Evolutionary conservation across 2,888 invertebrate species (phyloP).

Genomic region (Trissolcus japonicus): DNA sequence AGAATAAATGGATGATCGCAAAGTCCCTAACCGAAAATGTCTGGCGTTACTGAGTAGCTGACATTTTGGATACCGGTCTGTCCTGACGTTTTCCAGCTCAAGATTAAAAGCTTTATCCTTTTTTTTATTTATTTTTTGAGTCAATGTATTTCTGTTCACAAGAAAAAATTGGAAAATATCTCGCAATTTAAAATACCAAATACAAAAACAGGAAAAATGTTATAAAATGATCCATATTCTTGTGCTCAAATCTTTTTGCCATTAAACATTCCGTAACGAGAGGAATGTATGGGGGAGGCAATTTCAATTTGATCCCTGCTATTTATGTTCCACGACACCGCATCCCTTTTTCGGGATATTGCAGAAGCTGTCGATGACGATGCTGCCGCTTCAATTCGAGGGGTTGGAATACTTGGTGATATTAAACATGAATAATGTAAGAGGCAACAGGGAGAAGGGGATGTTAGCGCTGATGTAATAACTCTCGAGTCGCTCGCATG

Average conservation of each 20-base stretch:
- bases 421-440: constrained; percentile 76
- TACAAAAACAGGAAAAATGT: no score
- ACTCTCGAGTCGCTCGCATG: constrained; percentile 29
- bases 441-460: constrained; percentile 59
- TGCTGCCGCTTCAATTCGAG: constrained; percentile 64
- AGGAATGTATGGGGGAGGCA: constrained; percentile 15
- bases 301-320: constrained; percentile 50
- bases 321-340: constrained; percentile 44
- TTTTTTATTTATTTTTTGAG: no score
- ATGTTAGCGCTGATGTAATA: constrained; percentile 56
- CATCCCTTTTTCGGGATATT: constrained; percentile 57
- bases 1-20: constrained; percentile 39
- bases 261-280: not conserved
- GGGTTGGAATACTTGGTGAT: constrained; percentile 73
- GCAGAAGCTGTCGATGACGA: constrained; percentile 61
- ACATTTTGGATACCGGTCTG: constrained; percentile 65
- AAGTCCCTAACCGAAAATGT: constrained; percentile 19
- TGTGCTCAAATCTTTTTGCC: not conserved
- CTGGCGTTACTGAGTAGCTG: constrained; percentile 49
- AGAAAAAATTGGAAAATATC: no score
- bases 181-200: no score
- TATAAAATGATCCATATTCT: no score
- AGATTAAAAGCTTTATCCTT: no score
- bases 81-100: no score
- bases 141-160: no score